phyloP scores from a whole-genome alignment of 1,140 invertebrate species.

The Ditylenchus dipsaci region DNA sequence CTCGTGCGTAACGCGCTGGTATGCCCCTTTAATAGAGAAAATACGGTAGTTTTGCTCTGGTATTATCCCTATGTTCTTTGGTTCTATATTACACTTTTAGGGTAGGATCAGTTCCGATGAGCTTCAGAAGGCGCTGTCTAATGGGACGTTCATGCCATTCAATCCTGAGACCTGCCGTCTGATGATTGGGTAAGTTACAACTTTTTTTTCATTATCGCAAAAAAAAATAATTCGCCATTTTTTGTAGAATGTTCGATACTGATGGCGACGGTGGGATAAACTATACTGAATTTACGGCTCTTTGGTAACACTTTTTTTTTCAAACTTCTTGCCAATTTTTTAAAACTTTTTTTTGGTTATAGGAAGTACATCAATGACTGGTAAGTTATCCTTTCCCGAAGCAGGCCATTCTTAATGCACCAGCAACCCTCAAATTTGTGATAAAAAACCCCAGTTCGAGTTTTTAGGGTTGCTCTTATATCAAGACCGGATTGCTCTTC shows the following conservation, averaged over 20 bases:
- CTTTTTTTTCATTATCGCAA: constrained; percentile 6
- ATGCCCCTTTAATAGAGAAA: too few relatives aligned
- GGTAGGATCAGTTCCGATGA: constrained; percentile 31
- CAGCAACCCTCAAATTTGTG: too few relatives aligned
- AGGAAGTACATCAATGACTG: constrained; percentile 92
- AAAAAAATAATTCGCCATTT: constrained; percentile 8
- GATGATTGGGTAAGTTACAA: constrained; percentile 73
- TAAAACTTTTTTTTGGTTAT: not conserved
- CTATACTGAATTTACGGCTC: constrained; percentile 86
- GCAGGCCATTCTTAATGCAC: constrained; percentile 61
- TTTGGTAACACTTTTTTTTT: constrained; percentile 67
- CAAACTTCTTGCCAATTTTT: too few relatives aligned
- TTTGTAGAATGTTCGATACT: constrained; percentile 90
- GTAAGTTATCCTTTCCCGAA: not conserved
- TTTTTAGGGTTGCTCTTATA: not conserved
- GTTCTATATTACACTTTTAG: too few relatives aligned
- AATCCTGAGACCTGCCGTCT: constrained; percentile 91
- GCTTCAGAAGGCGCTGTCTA: constrained; percentile 64
- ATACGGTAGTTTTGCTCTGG: too few relatives aligned
- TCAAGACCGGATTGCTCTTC: too few relatives aligned
- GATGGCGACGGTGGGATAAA: constrained; percentile 80
- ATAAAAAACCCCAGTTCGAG: too few relatives aligned
- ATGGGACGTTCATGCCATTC: constrained; percentile 95
- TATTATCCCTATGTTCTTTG: too few relatives aligned
- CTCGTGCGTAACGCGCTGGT: too few relatives aligned